Evolutionary conservation across 2,113 vertebrate genomes (phyloP), one percentile per base, ranked within the genome.

Genomic region (Cyanoramphus novaezelandiae): DNA sequence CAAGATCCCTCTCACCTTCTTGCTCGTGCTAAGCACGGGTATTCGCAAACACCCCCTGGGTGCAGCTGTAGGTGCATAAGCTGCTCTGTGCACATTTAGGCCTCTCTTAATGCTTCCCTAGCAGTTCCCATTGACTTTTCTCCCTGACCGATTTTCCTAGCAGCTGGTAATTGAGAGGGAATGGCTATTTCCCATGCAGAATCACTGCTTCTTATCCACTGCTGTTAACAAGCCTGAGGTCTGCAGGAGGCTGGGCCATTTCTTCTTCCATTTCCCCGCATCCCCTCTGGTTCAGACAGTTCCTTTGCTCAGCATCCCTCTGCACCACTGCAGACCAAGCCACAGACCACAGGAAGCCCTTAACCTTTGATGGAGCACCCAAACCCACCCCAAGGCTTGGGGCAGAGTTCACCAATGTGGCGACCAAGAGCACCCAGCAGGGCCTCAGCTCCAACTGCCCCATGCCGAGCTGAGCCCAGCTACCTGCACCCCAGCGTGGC

Each of bases 401-500:
- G 41, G n/a, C 53, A 69, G 25, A 8, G 27, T 28, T 75, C 53
- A 44, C 60, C 62, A n/a, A 8, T 0, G 2, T 15, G 57, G 33
- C 24, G 13, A 35, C 33, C 57, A 59, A 35, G 6, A 59, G 33
- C 33, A 35, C 57, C 21, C 20, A 4, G 9, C 57, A 35, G 57
- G 57, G 33, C 33, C 33, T 21, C 21, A 59, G 13, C 33, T 35
- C 9, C 35, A 35, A 24, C 15, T 59, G 55, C 15, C 28, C 49
- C 33, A 2, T 9, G 41, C 18, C 41, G 31, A 78, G 1, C 13
- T 2, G 24, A 85, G 43, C 47, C 5, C 1, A 46, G n/a, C 8
- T 46, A 13, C 29, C 33, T 5, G 1, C 24, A 23, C 13, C n/a
- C 11, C 9, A 15, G 18, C 1, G 0, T 12, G 46, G 46, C 33